Conservation (phyloP, 2,797 vertebrate species). For the Tolypeutes matacus region DNA sequence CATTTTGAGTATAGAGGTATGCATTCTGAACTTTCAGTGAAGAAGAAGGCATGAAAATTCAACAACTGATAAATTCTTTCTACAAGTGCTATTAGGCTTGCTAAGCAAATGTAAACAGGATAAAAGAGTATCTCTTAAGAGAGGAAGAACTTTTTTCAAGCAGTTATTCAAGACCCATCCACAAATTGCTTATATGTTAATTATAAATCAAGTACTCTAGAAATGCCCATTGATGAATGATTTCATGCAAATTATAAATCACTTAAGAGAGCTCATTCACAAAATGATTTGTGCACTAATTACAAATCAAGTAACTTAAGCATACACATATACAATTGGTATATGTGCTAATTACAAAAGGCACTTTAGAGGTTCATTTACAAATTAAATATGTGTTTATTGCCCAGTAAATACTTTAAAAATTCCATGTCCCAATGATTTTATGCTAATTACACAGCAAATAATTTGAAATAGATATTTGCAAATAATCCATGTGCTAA, state of each 20-base stretch:
- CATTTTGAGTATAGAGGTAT: neutral
- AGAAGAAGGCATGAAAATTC: neutral
- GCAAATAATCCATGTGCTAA: slow-evolving; percentile 72
- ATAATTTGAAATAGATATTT: neutral
- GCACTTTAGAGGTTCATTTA: neutral
- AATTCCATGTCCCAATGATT: neutral
- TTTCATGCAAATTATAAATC: slow-evolving; percentile 62
- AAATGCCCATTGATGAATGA: slow-evolving; percentile 69
- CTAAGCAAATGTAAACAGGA: slow-evolving; percentile 60
- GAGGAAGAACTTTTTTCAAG: slow-evolving; percentile 68
- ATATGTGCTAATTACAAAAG: slow-evolving; percentile 68
- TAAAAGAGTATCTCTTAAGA: slow-evolving; percentile 58
- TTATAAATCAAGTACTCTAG: slow-evolving; percentile 69
- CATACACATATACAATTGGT: neutral
- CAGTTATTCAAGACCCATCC: slow-evolving; percentile 63
- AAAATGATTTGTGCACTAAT: slow-evolving; percentile 53
- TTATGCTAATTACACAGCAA: slow-evolving; percentile 27
- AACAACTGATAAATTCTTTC: neutral
- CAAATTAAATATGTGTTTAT: neutral
- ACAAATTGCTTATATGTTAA: slow-evolving; percentile 47
- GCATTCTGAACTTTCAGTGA: neutral
- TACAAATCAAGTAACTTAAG: slow-evolving; percentile 48
- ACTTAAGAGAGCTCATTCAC: slow-evolving; percentile 69
- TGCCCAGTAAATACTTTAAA: neutral
- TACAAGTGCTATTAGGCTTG: slow-evolving; percentile 29